Percentiles rank a stretch among this genome's conserved stretches.
phyloP scores from a whole-genome alignment of 2,113 vertebrate genomes.

The Phaethornis superciliosus region DNA sequence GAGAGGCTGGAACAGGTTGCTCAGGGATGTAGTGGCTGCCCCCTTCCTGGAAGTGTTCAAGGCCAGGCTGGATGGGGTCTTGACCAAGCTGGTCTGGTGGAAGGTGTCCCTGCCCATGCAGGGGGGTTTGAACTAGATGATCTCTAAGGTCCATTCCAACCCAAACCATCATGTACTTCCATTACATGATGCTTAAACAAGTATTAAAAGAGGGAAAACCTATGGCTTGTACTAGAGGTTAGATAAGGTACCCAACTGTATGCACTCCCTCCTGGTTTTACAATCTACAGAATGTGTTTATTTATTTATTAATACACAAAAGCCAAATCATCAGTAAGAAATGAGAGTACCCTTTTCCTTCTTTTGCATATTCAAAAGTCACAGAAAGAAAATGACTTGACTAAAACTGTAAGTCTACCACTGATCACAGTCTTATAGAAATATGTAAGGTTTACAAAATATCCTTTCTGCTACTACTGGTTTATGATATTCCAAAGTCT shows the following conservation, averaged over 20 bases:
- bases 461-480: not conserved
- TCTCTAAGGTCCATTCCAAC: too few species aligned
- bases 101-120: too few species aligned
- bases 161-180: too few species aligned
- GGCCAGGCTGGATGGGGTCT: too few species aligned
- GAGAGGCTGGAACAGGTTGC: too few species aligned
- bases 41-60: too few species aligned
- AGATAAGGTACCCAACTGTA: not conserved
- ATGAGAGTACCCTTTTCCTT: not conserved
- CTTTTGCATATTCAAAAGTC: not conserved
- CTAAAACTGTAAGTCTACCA: not conserved
- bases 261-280: not conserved
- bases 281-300: not conserved
- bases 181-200: not conserved
- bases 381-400: not conserved
- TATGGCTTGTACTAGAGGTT: not conserved
- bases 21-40: too few species aligned
- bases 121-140: too few species aligned
- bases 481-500: not conserved
- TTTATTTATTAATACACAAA: not conserved
- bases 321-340: not conserved
- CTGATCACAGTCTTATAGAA: not conserved
- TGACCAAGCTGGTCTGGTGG: too few species aligned
- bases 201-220: not conserved
- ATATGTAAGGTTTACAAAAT: not conserved